Conservation (phyloP, 2,888 invertebrate genomes). For the Tuta absoluta region DNA sequence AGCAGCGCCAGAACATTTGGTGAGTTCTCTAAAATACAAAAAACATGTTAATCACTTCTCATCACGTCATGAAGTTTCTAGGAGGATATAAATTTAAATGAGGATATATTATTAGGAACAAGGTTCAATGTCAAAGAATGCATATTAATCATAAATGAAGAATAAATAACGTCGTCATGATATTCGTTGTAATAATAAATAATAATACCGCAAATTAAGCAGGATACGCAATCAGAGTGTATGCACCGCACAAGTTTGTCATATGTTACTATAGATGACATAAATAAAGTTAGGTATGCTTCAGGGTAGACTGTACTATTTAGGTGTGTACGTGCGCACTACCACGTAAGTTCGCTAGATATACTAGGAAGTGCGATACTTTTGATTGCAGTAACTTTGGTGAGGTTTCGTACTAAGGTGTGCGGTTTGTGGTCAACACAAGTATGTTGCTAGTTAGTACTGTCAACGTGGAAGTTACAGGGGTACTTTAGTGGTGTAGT, state of each 20-base stretch:
- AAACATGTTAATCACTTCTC: no score
- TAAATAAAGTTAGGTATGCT: neutral
- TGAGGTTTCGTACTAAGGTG: slow-evolving; percentile 11
- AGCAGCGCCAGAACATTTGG: no score
- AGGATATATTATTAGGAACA: neutral
- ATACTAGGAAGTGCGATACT: neutral
- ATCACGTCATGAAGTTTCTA: neutral
- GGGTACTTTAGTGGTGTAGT: slow-evolving; percentile 20
- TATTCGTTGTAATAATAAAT: slow-evolving; percentile 14
- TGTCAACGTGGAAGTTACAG: neutral
- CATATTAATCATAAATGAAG: neutral
- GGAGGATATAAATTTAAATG: neutral
- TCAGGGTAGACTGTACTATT: neutral
- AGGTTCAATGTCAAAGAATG: neutral
- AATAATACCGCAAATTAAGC: slow-evolving; percentile 37
- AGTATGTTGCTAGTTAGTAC: neutral
- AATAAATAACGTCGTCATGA: slow-evolving; percentile 6
- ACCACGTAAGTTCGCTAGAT: neutral
- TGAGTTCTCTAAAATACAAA: no score
- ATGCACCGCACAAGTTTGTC: slow-evolving; percentile 7
- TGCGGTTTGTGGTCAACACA: neutral
- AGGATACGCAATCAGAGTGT: slow-evolving; percentile 54
- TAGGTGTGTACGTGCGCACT: slow-evolving; percentile 15
- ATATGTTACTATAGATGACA: neutral
- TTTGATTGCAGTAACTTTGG: slow-evolving; percentile 13